Evolutionary conservation across 1,140 invertebrate species (phyloP).

Genomic region (Mya arenaria): DNA sequence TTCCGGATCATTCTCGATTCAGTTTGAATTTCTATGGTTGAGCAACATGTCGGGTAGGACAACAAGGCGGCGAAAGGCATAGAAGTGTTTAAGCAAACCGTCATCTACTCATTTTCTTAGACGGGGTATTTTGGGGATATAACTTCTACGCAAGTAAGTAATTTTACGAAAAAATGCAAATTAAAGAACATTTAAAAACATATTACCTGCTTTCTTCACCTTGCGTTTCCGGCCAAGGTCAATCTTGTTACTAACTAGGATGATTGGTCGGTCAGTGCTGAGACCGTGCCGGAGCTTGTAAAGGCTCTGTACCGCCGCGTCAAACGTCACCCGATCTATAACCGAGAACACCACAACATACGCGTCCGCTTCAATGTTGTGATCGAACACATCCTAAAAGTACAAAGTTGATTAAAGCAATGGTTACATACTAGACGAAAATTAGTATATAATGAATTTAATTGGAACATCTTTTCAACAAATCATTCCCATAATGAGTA

Average conservation of each 20-base stretch:
- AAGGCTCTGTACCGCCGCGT: constrained; percentile 65
- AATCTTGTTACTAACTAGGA: constrained; percentile 72
- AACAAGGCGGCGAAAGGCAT: not conserved
- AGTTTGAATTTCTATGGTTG: too few species aligned
- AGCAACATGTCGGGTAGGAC: too few species aligned
- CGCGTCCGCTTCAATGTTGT: constrained; percentile 60
- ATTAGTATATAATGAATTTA: too few species aligned
- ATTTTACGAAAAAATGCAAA: too few species aligned
- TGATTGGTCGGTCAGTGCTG: constrained; percentile 67
- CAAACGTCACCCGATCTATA: constrained; percentile 88
- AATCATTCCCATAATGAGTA: too few species aligned
- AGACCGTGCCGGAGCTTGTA: constrained; percentile 67
- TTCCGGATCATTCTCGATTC: too few species aligned
- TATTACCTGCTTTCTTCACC: constrained; percentile 68
- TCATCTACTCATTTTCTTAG: too few species aligned
- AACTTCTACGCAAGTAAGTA: too few species aligned
- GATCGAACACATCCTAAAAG: constrained; percentile 54
- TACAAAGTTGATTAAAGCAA: not conserved
- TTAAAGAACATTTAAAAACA: too few species aligned
- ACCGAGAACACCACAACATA: constrained; percentile 84
- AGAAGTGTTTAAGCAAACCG: not conserved
- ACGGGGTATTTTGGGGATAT: too few species aligned
- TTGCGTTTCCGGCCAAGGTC: constrained; percentile 72
- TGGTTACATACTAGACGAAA: too few species aligned
- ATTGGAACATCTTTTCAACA: too few species aligned